Conservation (phyloP, 2,113 vertebrate genomes). For the Taxidea taxus region DNA sequence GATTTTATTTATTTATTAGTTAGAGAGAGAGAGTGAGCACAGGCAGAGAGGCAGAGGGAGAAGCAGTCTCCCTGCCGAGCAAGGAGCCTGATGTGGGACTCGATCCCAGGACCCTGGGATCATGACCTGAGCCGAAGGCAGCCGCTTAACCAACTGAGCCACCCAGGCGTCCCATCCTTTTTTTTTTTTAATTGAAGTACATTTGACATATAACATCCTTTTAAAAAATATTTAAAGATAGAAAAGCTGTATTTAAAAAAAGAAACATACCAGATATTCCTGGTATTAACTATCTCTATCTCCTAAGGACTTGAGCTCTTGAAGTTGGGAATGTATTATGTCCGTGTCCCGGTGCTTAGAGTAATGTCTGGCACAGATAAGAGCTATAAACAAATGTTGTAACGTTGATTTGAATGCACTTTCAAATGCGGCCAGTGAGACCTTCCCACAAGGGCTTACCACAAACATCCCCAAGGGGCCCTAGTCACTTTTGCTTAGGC, state of each 20-base stretch:
- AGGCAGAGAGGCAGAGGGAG: too few species aligned
- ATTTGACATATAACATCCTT: not conserved
- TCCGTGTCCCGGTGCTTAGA: not conserved
- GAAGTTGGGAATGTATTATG: not conserved
- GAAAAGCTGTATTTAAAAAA: not conserved
- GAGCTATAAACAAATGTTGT: not conserved
- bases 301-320: not conserved
- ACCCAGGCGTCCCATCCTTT: too few species aligned
- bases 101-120: too few species aligned
- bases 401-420: not conserved
- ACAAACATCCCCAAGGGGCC: not conserved
- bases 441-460: constrained; percentile 41
- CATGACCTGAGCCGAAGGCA: too few species aligned
- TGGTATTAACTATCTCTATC: not conserved
- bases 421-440: constrained; percentile 7
- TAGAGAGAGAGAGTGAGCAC: too few species aligned
- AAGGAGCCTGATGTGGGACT: too few species aligned
- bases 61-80: too few species aligned
- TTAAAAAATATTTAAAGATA: not conserved
- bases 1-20: too few species aligned
- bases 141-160: too few species aligned
- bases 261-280: not conserved
- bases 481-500: constrained; percentile 57
- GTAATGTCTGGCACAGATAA: not conserved
- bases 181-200: not conserved